Evolutionary conservation across 2,888 invertebrate species (phyloP).

Genomic region (Abrostola triplasia): DNA sequence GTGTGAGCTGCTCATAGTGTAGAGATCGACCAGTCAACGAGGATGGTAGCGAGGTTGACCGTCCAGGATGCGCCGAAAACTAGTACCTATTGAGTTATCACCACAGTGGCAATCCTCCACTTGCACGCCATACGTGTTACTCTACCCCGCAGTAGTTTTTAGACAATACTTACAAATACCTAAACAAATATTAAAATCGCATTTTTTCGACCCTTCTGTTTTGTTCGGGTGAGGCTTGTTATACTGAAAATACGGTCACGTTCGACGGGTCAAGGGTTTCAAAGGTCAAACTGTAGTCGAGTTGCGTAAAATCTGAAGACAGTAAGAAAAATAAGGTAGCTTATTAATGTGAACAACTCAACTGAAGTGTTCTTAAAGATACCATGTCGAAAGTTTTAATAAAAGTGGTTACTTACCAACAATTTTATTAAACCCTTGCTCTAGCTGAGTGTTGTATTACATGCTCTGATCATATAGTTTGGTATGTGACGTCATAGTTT

Average conservation of each 20-base stretch:
- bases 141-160: neutral
- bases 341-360: conserved; percentile 11
- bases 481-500: no score
- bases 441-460: no score
- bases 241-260: conserved; percentile 39
- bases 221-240: conserved; percentile 18
- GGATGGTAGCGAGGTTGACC: no score
- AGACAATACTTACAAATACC: neutral
- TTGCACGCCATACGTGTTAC: no score
- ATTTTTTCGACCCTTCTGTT: conserved; percentile 11
- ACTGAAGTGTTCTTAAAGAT: neutral
- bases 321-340: conserved; percentile 22
- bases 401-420: no score
- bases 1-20: no score
- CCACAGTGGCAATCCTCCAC: no score
- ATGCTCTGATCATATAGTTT: no score
- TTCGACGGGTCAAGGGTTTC: conserved; percentile 39
- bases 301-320: conserved; percentile 24
- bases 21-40: no score
- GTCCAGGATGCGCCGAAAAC: no score
- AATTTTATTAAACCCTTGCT: no score
- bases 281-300: conserved; percentile 19
- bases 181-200: neutral
- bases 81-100: no score
- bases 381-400: neutral